phyloP scores from a whole-genome alignment of 1,140 invertebrate species.

The Hyphantria cunea region DNA sequence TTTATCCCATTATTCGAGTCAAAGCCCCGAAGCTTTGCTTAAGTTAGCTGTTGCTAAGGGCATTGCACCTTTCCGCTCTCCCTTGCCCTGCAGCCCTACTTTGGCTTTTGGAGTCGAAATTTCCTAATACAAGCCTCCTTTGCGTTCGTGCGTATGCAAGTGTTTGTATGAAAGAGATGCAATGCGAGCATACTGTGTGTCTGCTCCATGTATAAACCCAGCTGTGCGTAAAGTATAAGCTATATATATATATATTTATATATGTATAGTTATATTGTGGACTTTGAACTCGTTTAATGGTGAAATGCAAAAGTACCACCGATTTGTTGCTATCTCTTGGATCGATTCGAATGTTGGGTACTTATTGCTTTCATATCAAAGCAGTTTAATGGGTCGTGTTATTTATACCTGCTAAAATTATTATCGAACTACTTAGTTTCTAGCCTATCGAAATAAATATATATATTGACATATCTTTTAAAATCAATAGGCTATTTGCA shows the following conservation, averaged over 20 bases:
- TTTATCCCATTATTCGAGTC: slow-evolving; percentile 68
- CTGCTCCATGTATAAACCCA: slow-evolving; percentile 59
- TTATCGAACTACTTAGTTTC: slow-evolving; percentile 2
- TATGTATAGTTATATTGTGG: slow-evolving; percentile 66
- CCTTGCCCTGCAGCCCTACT: slow-evolving; percentile 79
- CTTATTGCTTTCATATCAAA: slow-evolving; percentile 43
- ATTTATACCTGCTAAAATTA: slow-evolving; percentile 27
- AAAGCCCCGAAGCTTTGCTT: slow-evolving; percentile 67
- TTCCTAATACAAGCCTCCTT: slow-evolving; percentile 55
- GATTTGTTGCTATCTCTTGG: slow-evolving; percentile 55
- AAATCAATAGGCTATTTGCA: neutral
- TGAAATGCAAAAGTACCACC: slow-evolving; percentile 62
- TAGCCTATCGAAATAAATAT: slow-evolving; percentile 1
- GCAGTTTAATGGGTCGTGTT: slow-evolving; percentile 40
- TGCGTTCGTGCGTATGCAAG: slow-evolving; percentile 40
- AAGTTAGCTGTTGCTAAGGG: slow-evolving; percentile 66
- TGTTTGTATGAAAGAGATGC: slow-evolving; percentile 69
- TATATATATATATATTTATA: slow-evolving; percentile 42
- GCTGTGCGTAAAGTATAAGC: slow-evolving; percentile 60
- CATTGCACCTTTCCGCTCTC: slow-evolving; percentile 76
- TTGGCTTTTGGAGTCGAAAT: slow-evolving; percentile 63
- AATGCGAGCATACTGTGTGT: slow-evolving; percentile 52
- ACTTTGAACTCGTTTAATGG: slow-evolving; percentile 75
- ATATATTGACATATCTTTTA: neutral
- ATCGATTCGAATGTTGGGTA: slow-evolving; percentile 57